Base-by-base conservation (phyloP, 2,113 vertebrate species). In the Paracanthobrama guichenoti region DNA sequence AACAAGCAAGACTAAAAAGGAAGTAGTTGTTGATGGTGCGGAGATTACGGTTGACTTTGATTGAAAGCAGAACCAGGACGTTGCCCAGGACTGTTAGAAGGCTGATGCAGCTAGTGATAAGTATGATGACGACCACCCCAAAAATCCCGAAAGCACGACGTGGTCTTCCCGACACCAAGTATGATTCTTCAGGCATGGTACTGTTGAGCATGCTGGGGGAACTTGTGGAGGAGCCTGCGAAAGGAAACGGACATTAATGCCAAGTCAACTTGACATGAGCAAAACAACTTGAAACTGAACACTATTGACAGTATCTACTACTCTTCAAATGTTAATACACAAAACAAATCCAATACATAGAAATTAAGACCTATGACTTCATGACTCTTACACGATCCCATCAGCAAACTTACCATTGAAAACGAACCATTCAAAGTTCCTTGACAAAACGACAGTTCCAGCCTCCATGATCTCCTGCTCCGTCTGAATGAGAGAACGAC, bases 1-100 rank as follows among this genome's bases (percentile, higher is more conserved):
- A 96, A 0, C 92, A 96, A 0, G 97, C 97, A 90, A 98, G 91
- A 91, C 97, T 99, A 92, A 98, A 93, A 87, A 98, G 94, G 91
- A 98, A 98, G 91, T 98, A 97, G 92, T 99, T 99, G 93, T 98
- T 97, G 89, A 98, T 91, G 0, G 95, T 98, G 84, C 95, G 95
- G 86, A 99, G 94, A 86, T 93, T 96, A 14, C 95, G 95, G 94
- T 99, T 98, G 48, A 98, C 96, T 79, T 95, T 96, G 93, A 98
- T 94, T 83, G 97, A 98, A 50, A 98, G 90, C 95, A 98, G 96
- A 77, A 99, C 97, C 89, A 99, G 90, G 50, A 94, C 88, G 92
- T 98, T 99, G 60, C 97, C 97, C 31, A 96, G 93, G 8, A 98
- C 92, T 0, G 97, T 97, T 90, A 97, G 89, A 0, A 95, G 89